phyloP scores from a whole-genome alignment of 2,797 vertebrate genomes.

The Percopsis omiscomaycus region DNA sequence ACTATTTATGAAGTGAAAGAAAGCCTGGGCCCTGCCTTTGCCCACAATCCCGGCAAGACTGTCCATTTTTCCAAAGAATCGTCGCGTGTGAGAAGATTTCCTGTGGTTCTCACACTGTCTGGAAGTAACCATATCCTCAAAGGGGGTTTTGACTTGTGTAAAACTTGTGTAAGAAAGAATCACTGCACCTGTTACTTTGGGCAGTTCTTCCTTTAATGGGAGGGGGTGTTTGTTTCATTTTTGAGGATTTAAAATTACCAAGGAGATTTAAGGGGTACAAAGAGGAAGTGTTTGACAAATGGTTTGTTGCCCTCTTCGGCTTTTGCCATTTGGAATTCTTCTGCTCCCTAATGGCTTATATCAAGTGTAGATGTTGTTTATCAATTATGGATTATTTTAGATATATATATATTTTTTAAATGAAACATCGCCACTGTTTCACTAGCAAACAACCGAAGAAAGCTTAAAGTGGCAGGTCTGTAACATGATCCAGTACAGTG shows the following conservation, averaged over 20 bases:
- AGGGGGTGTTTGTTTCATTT: constrained; percentile 51
- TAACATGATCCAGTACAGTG: constrained; percentile 16
- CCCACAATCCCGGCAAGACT: constrained; percentile 63
- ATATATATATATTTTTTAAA: too few species aligned
- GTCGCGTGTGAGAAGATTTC: constrained; percentile 83
- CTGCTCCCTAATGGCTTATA: not conserved
- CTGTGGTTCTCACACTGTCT: constrained; percentile 76
- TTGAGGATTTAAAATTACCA: constrained; percentile 59
- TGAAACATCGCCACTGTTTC: not conserved
- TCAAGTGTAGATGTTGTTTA: not conserved
- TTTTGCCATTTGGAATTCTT: not conserved
- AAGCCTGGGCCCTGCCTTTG: constrained; percentile 57
- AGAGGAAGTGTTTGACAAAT: constrained; percentile 53
- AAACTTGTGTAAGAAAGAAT: constrained; percentile 62
- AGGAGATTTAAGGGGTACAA: constrained; percentile 38
- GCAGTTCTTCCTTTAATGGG: constrained; percentile 60
- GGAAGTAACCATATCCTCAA: constrained; percentile 83
- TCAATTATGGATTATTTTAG: too few species aligned
- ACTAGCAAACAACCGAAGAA: not conserved
- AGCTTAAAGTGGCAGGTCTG: constrained; percentile 3
- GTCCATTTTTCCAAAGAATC: constrained; percentile 74
- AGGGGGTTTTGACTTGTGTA: constrained; percentile 75
- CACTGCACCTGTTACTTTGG: constrained; percentile 76
- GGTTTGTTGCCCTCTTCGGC: constrained; percentile 11
- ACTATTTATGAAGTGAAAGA: constrained; percentile 63